Conservation (phyloP, 2,113 vertebrate species). For the Oxygymnocypris stewartii region DNA sequence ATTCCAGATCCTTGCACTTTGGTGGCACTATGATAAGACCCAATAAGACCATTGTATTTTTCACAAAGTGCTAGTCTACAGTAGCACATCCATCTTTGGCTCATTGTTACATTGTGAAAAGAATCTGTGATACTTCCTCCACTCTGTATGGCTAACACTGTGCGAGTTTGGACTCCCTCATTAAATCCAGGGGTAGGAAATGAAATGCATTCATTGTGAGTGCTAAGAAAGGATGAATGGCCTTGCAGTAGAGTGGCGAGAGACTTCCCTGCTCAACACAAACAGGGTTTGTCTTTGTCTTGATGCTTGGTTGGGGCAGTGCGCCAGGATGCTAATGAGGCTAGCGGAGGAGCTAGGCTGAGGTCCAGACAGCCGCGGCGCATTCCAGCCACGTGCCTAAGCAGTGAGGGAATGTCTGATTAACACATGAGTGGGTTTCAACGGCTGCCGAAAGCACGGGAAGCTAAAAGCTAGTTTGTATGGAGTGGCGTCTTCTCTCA, state of each 20-base stretch:
- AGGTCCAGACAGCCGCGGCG: constrained; percentile 13
- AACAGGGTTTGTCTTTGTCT: constrained; percentile 51
- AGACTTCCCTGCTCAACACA: constrained; percentile 35
- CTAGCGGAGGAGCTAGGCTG: constrained; percentile 31
- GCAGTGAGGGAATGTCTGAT: constrained; percentile 46
- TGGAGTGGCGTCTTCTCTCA: neutral
- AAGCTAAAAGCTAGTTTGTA: neutral
- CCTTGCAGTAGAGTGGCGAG: constrained; percentile 37
- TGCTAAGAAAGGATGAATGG: constrained; percentile 32
- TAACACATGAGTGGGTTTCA: constrained; percentile 16
- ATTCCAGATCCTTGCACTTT: neutral
- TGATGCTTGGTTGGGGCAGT: constrained; percentile 33
- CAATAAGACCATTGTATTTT: too few relatives aligned
- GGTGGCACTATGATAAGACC: neutral
- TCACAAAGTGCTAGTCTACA: neutral
- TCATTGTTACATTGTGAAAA: constrained; percentile 33
- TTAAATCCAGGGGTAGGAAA: constrained; percentile 36
- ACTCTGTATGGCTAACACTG: neutral
- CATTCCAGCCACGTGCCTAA: constrained; percentile 50
- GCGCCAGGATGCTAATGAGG: constrained; percentile 56
- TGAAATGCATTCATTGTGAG: constrained; percentile 43
- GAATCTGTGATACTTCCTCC: neutral
- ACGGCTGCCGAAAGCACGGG: neutral
- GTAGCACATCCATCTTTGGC: neutral
- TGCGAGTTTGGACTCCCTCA: constrained; percentile 16